phyloP scores from a whole-genome alignment of 2,888 invertebrate genomes.

The Metopia argyrocephala region DNA sequence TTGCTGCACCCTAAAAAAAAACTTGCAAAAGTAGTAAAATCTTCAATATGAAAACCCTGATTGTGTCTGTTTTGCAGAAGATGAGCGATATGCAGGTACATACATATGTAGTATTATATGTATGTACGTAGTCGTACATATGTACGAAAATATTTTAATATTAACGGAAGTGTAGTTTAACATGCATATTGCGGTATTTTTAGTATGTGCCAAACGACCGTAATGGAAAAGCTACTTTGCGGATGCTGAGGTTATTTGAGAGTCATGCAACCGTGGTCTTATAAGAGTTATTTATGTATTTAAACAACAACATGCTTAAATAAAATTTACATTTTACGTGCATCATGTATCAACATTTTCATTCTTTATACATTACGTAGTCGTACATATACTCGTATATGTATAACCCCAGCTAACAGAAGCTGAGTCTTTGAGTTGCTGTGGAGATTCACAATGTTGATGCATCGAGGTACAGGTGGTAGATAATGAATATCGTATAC shows the following conservation, averaged over 20 bases:
- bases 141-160: not conserved
- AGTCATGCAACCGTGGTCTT: slow-evolving; percentile 28
- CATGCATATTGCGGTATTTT: slow-evolving; percentile 33
- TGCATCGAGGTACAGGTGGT: not conserved
- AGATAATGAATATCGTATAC: not conserved
- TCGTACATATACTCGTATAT: too few relatives aligned
- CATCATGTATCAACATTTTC: not conserved
- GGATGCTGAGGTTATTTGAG: slow-evolving; percentile 39
- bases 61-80: not conserved
- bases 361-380: too few relatives aligned
- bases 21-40: too few relatives aligned
- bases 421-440: not conserved
- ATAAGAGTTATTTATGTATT: slow-evolving; percentile 26
- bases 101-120: too few relatives aligned
- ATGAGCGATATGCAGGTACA: not conserved
- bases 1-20: too few relatives aligned
- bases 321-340: not conserved
- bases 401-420: not conserved
- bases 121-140: too few relatives aligned
- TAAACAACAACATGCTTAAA: slow-evolving; percentile 13
- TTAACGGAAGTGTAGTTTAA: slow-evolving; percentile 10
- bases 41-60: too few relatives aligned
- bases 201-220: slow-evolving; percentile 28
- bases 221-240: slow-evolving; percentile 40
- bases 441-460: not conserved